phyloP scores from a whole-genome alignment of 2,888 invertebrate species.

The Sinhomidia bicolor region DNA sequence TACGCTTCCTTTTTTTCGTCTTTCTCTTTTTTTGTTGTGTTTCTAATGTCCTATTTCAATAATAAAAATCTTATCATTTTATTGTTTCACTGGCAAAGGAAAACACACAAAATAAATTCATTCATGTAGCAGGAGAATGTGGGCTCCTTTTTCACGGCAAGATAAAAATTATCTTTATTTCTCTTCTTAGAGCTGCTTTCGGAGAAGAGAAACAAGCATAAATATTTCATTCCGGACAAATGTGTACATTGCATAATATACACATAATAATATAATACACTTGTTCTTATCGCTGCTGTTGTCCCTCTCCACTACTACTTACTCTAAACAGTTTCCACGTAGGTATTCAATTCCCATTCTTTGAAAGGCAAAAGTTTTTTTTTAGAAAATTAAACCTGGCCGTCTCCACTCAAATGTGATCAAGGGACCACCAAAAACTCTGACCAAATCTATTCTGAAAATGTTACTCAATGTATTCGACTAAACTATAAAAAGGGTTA shows the following conservation, averaged over 20 bases:
- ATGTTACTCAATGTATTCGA: neutral
- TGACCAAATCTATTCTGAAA: conserved; percentile 24
- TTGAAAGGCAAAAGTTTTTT: neutral
- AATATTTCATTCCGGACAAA: conserved; percentile 53
- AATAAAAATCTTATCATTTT: conserved; percentile 63
- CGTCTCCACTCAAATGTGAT: conserved; percentile 49
- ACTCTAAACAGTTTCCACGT: conserved; percentile 11
- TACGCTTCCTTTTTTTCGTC: conserved; percentile 1
- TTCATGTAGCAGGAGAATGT: conserved; percentile 57
- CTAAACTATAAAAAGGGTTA: neutral
- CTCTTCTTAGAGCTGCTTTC: conserved; percentile 37
- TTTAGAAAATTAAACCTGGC: conserved; percentile 57
- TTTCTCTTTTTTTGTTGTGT: conserved; percentile 9
- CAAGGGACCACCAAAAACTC: conserved; percentile 68
- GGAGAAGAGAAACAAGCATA: conserved; percentile 20
- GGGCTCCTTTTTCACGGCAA: conserved; percentile 16
- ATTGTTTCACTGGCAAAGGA: conserved; percentile 60
- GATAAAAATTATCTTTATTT: conserved; percentile 71
- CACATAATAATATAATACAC: neutral
- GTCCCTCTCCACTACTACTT: no score
- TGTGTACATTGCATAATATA: conserved; percentile 4
- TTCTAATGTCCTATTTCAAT: conserved; percentile 65
- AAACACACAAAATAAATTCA: conserved; percentile 47
- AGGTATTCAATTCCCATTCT: conserved; percentile 32
- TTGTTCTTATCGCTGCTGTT: conserved; percentile 31